Conservation (phyloP, 2,113 vertebrate species). For the Anser brachyrhynchus region DNA sequence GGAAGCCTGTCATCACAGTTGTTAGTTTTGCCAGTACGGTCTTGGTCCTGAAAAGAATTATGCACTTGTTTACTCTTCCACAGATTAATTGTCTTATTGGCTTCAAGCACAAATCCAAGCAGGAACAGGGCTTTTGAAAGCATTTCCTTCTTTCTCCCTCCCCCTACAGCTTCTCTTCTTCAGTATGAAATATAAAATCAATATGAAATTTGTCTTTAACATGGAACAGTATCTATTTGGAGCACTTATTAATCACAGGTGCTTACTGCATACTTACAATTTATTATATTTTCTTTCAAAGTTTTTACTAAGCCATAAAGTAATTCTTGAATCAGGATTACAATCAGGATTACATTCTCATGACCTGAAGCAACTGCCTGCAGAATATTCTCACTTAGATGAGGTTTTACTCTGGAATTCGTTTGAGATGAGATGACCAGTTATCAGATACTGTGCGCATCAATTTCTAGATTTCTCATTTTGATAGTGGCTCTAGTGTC, state of each 20-base stretch:
- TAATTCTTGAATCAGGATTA: neutral
- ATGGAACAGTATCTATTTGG: accelerated
- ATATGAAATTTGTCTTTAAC: neutral
- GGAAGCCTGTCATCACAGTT: neutral
- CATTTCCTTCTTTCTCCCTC: neutral
- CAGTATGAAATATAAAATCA: neutral
- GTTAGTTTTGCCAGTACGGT: neutral
- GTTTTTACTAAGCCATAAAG: neutral
- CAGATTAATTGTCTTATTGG: neutral
- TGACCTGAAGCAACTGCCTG: neutral
- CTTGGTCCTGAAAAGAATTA: neutral
- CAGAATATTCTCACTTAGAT: neutral
- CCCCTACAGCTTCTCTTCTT: neutral
- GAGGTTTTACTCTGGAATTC: neutral
- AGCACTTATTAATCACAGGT: neutral
- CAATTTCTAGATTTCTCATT: neutral
- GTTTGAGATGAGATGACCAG: neutral
- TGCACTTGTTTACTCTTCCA: neutral
- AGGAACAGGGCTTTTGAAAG: neutral
- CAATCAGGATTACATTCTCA: neutral
- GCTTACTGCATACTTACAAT: neutral
- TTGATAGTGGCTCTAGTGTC: neutral
- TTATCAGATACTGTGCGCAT: neutral
- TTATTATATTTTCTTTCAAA: neutral
- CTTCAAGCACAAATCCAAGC: neutral